Conservation (phyloP, 2,888 invertebrate genomes). For the Drosophila paramelanica region DNA sequence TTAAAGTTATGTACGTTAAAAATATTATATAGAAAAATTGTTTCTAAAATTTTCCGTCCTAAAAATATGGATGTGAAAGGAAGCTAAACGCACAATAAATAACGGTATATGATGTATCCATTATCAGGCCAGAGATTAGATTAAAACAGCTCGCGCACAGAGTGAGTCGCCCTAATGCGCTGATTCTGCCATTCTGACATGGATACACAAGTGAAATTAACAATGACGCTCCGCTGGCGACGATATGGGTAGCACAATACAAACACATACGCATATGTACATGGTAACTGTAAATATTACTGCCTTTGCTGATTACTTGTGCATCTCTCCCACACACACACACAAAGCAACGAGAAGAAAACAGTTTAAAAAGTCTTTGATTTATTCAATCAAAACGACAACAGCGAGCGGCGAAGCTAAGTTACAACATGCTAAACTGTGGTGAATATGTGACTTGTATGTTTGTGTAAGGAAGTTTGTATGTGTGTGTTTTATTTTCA, state of each 20-base stretch:
- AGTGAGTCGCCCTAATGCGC: slow-evolving; percentile 50
- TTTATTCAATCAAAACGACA: slow-evolving; percentile 63
- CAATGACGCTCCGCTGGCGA: slow-evolving; percentile 44
- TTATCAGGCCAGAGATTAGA: slow-evolving; percentile 47
- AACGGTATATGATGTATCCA: not conserved
- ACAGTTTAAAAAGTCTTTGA: slow-evolving; percentile 47
- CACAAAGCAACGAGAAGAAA: slow-evolving; percentile 28
- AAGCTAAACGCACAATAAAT: not conserved
- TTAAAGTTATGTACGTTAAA: too few species aligned
- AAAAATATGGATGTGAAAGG: too few species aligned
- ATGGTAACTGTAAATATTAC: slow-evolving; percentile 53
- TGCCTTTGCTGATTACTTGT: slow-evolving; percentile 29
- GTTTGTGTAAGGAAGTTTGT: not conserved
- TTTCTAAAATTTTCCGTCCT: too few species aligned
- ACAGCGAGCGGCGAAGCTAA: slow-evolving; percentile 40
- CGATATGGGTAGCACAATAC: slow-evolving; percentile 21
- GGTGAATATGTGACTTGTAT: slow-evolving; percentile 40
- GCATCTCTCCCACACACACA: slow-evolving; percentile 20
- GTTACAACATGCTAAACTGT: slow-evolving; percentile 57
- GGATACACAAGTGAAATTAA: slow-evolving; percentile 63
- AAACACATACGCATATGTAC: slow-evolving; percentile 14
- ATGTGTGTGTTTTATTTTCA: slow-evolving; percentile 29
- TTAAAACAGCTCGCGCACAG: slow-evolving; percentile 22
- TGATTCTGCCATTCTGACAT: slow-evolving; percentile 39
- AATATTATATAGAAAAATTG: too few species aligned